A percentile compares a stretch with the other conserved stretches of the same genome.
phyloP scores from a whole-genome alignment of 2,888 invertebrate genomes.

The Hirtodrosophila trivittata region DNA sequence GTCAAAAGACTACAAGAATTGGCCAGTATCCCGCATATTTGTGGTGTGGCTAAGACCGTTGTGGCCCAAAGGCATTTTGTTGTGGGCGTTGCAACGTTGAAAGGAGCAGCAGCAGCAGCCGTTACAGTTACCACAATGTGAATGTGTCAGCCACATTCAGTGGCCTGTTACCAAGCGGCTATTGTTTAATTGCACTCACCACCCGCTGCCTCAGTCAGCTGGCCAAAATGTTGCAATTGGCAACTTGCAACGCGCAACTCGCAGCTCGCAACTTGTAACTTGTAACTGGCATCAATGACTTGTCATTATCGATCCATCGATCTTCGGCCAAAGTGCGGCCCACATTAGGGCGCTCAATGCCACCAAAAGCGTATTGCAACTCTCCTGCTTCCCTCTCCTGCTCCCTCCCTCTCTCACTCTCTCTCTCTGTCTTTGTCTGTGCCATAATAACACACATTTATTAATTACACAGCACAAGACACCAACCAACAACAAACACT shows the following conservation, averaged over 20 bases:
- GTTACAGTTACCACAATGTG: constrained; percentile 58
- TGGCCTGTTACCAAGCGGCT: constrained; percentile 32
- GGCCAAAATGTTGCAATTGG: constrained; percentile 12
- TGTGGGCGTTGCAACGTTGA: constrained; percentile 67
- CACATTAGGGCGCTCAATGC: constrained; percentile 73
- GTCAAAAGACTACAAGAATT: constrained; percentile 36
- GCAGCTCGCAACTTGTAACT: constrained; percentile 2
- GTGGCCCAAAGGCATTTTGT: constrained; percentile 52
- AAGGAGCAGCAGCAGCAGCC: constrained; percentile 61
- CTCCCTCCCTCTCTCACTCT: not conserved
- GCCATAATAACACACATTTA: constrained; percentile 76
- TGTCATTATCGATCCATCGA: constrained; percentile 55
- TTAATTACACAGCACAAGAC: constrained; percentile 66
- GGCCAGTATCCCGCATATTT: constrained; percentile 43
- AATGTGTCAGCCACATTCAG: constrained; percentile 67
- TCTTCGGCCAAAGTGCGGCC: constrained; percentile 51
- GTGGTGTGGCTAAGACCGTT: constrained; percentile 27
- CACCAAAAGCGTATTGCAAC: constrained; percentile 35
- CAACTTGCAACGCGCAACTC: constrained; percentile 18
- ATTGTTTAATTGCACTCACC: constrained; percentile 33
- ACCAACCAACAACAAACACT: constrained; percentile 24
- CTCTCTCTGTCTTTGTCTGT: constrained; percentile 2
- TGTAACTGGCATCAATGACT: constrained; percentile 38
- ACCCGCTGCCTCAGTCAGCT: constrained; percentile 32
- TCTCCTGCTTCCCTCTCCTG: not conserved